Evolutionary conservation across 2,797 vertebrate genomes (phyloP).

Genomic region (Neosalanx taihuensis): DNA sequence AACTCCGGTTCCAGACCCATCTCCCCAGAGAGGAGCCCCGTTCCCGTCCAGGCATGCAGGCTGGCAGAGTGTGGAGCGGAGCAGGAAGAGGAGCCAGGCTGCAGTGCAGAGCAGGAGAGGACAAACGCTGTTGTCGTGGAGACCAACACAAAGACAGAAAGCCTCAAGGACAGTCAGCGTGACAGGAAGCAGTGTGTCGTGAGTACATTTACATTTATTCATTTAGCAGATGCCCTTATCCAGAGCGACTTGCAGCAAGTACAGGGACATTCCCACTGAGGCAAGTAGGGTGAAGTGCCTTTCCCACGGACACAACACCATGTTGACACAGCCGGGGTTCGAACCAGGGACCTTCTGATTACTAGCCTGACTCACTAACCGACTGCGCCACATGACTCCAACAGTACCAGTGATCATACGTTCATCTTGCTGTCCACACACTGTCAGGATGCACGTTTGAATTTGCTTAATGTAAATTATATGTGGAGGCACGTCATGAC

Average conservation of each 20-base stretch:
- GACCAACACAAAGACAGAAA: not conserved
- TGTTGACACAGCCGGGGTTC: too few species aligned
- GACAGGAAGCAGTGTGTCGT: slow-evolving; percentile 30
- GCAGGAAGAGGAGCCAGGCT: not conserved
- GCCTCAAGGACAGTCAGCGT: not conserved
- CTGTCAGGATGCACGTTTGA: too few species aligned
- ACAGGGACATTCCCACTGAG: not conserved
- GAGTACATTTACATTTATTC: not conserved
- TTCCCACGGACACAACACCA: too few species aligned
- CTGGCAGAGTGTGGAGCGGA: not conserved
- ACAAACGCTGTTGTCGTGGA: not conserved
- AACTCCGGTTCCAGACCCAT: slow-evolving; percentile 20
- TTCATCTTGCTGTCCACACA: too few species aligned
- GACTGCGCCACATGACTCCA: too few species aligned
- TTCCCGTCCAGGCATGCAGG: not conserved
- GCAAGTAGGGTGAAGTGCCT: too few species aligned
- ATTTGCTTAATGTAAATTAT: not conserved
- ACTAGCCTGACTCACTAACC: too few species aligned
- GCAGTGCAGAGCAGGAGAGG: not conserved
- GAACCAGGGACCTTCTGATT: too few species aligned
- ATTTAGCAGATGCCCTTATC: too few species aligned
- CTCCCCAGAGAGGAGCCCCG: slow-evolving; percentile 16
- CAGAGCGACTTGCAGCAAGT: not conserved
- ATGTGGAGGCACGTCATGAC: too few species aligned
- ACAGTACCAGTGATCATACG: too few species aligned